Evolutionary conservation across 2,797 vertebrate genomes (phyloP), one percentile per base, ranked within the genome.

Genomic region (Paguma larvata): DNA sequence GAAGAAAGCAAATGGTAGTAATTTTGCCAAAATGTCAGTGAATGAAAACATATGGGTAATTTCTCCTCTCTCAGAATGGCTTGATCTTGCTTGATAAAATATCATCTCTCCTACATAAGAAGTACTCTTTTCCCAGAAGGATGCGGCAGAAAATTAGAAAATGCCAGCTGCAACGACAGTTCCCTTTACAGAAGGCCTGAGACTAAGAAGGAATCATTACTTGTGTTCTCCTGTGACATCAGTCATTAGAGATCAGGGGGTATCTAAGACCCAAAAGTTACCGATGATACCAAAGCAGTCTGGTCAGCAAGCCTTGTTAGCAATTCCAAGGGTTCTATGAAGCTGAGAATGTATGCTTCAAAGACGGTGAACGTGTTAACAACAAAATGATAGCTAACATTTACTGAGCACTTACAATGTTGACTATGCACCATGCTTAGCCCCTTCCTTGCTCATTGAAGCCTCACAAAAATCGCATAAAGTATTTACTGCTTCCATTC

Each of bases 1-100:
- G 72, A 95, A 88, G 78, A 93, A 96, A 91, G 68, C 68, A 97
- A 98, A 96, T 10, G 86, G 75, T 44, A 94, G 18, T 93, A 72
- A 97, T 95, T 97, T 93, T 44, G 86, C 89, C 75, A 77, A 97
- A 97, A 97, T 93, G 89, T 97, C 93, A 97, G 86, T 56, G 59
- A 94, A 93, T 38, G 56, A 84, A 94, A 96, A 95, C 82, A 95
- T 85, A 97, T 67, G 72, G 68, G 46, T 91, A 96, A 91, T 85
- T 89, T 94, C 46, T 83, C 82, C n/a, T 93, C 82, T 85, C 38
- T 41, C 79, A 14, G 79, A 96, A 95, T 84, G 75, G 14, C 27
- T 97, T 92, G 30, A 79, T 91, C 88, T 91, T 90, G 51, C 63
- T 79, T 95, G 70, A 72, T 78, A 90, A 96, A 97, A 98, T 89